These are phyloP conservation scores for Ormyrus rosae DNA, from an alignment of 2,888 invertebrate species.

Conservation along the genomic window DNA sequence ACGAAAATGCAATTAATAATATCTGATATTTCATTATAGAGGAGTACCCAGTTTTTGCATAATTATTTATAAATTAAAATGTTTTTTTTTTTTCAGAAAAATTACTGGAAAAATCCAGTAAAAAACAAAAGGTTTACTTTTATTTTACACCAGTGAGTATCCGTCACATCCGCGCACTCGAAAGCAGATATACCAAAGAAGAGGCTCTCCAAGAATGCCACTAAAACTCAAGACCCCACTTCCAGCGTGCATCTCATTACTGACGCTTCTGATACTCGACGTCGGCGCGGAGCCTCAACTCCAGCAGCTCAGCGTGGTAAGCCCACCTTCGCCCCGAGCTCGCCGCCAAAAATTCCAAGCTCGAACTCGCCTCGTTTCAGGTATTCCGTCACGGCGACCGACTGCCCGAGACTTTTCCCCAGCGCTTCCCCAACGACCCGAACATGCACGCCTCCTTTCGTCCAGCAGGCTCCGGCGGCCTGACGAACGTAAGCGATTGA, in stretches of 20 bases:
- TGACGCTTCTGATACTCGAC: not conserved
- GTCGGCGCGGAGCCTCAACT: not conserved
- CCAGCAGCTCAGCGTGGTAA: conserved; percentile 42
- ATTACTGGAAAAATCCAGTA: no score
- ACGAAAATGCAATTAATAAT: no score
- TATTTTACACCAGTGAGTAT: no score
- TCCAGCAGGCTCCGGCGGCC: conserved; percentile 75
- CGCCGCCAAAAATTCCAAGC: not conserved
- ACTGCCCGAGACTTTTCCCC: conserved; percentile 41
- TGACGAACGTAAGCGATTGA: conserved; percentile 79
- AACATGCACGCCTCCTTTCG: conserved; percentile 40
- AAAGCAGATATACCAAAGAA: not conserved
- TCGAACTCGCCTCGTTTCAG: conserved; percentile 15
- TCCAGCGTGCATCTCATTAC: not conserved
- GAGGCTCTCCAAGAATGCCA: not conserved
- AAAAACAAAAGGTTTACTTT: no score
- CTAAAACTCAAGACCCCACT: not conserved
- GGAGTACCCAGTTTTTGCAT: no score
- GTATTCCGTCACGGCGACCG: conserved; percentile 56
- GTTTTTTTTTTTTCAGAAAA: no score
- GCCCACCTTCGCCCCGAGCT: not conserved
- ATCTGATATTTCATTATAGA: no score
- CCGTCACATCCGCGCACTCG: no score
- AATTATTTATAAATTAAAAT: no score
- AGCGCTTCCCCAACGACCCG: conserved; percentile 54